Conservation (phyloP, 92 coral and sea anemone genomes). For the Zoanthus gigantus region DNA sequence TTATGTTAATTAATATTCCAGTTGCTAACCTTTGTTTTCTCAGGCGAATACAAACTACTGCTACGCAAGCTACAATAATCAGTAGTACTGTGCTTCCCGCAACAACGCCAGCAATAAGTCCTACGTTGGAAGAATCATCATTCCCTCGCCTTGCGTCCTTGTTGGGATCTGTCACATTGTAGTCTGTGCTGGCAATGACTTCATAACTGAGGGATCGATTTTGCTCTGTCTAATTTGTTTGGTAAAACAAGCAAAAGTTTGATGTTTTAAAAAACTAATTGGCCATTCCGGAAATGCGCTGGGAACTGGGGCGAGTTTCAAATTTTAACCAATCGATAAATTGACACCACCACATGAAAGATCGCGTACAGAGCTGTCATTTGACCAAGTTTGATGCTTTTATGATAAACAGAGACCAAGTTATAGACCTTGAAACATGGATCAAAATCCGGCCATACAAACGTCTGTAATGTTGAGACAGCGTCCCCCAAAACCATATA, state of each 20-base stretch:
- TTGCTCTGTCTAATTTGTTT: background rate
- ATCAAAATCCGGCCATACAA: too few species aligned
- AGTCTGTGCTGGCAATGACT: background rate
- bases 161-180: background rate
- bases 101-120: background rate
- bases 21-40: constrained; percentile 3
- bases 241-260: background rate
- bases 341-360: too few species aligned
- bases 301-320: too few species aligned
- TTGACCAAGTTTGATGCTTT: too few species aligned
- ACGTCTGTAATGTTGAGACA: too few species aligned
- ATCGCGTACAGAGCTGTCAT: too few species aligned
- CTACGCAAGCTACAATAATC: background rate
- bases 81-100: background rate
- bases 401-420: too few species aligned
- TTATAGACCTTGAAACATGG: too few species aligned
- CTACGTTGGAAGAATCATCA: background rate
- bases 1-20: background rate
- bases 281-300: too few species aligned
- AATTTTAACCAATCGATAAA: too few species aligned
- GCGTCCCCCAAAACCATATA: too few species aligned
- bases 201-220: background rate
- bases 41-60: constrained; percentile 18
- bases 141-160: background rate
- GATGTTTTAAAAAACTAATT: background rate